A percentile compares a stretch with the other conserved stretches of the same genome.
phyloP scores from a whole-genome alignment of 2,113 vertebrate genomes.

The Ceratotherium simum region DNA sequence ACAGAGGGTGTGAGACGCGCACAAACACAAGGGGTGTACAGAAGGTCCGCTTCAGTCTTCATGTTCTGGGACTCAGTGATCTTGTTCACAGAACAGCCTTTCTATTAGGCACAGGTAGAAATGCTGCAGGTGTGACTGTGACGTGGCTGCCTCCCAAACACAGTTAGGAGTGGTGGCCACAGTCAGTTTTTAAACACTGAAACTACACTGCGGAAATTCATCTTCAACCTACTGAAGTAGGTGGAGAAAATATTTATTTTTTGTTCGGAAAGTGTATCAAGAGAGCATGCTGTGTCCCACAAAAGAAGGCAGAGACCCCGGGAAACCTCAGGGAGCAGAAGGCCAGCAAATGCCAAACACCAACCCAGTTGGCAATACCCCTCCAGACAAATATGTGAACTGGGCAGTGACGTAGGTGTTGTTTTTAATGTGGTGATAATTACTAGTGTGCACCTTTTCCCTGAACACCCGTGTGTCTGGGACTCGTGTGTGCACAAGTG shows the following conservation, averaged over 20 bases:
- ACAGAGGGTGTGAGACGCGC: background rate
- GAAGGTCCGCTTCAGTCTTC: background rate
- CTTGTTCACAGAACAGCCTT: background rate
- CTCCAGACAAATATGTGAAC: background rate
- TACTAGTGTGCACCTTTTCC: background rate
- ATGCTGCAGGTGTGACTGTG: background rate
- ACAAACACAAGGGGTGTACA: background rate
- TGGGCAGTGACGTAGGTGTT: fast-evolving
- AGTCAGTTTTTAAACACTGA: background rate
- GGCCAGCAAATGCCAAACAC: background rate
- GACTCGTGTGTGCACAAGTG: fast-evolving
- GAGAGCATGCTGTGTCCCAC: background rate
- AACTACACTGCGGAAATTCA: background rate
- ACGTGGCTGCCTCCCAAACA: background rate
- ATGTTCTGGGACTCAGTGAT: fast-evolving
- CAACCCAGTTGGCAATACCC: background rate
- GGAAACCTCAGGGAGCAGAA: background rate
- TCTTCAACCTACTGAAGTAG: background rate
- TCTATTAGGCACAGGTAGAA: background rate
- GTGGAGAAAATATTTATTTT: background rate
- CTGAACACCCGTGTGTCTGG: background rate
- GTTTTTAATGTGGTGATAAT: background rate
- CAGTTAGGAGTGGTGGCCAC: fast-evolving
- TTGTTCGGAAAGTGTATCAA: background rate
- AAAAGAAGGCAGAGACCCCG: background rate